Base-by-base conservation (phyloP, 2,113 vertebrate species). In the Grammomys dolichurus region DNA sequence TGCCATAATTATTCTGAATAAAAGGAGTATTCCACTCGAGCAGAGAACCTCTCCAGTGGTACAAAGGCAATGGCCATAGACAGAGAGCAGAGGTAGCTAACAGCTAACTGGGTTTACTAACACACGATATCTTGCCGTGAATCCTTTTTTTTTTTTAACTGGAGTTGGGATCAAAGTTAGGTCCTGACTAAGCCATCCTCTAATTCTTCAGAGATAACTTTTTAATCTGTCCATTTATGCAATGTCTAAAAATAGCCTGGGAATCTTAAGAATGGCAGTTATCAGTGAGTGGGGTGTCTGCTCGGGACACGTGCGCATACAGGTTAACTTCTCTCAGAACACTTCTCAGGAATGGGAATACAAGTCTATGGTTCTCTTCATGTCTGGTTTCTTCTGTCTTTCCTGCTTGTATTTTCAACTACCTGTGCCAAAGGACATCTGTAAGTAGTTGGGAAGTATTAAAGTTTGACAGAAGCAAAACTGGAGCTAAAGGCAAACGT, bases 401-500 rank as follows among this genome's bases (percentile, higher is more conserved):
- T 78, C 58, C 26, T 60, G 82, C 48, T 87, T 3, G 0, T 2
- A n/a, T 1, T n/a, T 87, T 89, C 14, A 72, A 40, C 14, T 19
- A 20, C 20, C 22, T 46, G 48, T 73, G 70, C 54, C 31, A 67
- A 2, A 69, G 87, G 65, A 91, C 36, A 89, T 11, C 73, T 1
- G 1, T 4, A 82, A 78, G 77, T 65, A 43, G 56, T 0, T 31
- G 78, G 69, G 48, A 82, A 87, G 65, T 51, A 67, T 69, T 84
- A 70, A 54, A 80, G 31, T 84, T 36, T 70, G 65, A 95, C 19
- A 56, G 84, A 85, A 69, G 80, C 56, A 67, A 93, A 93, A 73
- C 24, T 33, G 73, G 84, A 93, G 58, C 58, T 75, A 84, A 92
- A 78, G 80, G 70, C 90, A 76, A 91, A 96, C 24, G 70, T 69